Conservation (phyloP, 2,113 vertebrate genomes). For the Tetrax tetrax region DNA sequence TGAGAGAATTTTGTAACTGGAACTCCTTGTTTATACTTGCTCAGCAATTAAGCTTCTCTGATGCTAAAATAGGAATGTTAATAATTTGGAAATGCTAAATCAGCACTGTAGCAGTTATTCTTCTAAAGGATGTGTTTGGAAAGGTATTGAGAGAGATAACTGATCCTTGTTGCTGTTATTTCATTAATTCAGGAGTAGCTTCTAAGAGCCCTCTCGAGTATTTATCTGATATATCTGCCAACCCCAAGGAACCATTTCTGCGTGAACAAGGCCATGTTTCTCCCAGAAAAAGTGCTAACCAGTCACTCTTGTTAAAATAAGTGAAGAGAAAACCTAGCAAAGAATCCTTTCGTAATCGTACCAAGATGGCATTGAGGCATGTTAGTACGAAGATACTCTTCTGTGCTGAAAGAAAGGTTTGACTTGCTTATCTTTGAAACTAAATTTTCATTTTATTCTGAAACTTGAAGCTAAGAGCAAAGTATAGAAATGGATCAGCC, state of each 20-base stretch:
- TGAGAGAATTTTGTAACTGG: constrained; percentile 3
- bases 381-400: fast-evolving
- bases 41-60: constrained; percentile 23
- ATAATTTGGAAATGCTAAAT: constrained; percentile 21
- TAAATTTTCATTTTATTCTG: not conserved
- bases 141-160: not conserved
- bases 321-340: not conserved
- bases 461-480: not conserved
- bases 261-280: not conserved
- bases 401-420: not conserved
- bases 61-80: constrained; percentile 26
- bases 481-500: fast-evolving
- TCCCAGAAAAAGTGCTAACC: not conserved
- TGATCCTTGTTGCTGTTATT: not conserved
- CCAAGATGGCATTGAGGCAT: not conserved
- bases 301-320: not conserved
- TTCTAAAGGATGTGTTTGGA: not conserved
- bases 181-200: not conserved
- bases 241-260: not conserved
- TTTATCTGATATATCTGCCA: not conserved
- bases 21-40: constrained; percentile 8
- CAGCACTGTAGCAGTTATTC: not conserved
- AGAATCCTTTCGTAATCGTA: fast-evolving
- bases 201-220: not conserved
- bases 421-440: not conserved